Percentiles rank a stretch among this genome's conserved stretches.
Conservation (phyloP, 53 echinoderm and acorn worm genomes). For the Astropecten irregularis region DNA sequence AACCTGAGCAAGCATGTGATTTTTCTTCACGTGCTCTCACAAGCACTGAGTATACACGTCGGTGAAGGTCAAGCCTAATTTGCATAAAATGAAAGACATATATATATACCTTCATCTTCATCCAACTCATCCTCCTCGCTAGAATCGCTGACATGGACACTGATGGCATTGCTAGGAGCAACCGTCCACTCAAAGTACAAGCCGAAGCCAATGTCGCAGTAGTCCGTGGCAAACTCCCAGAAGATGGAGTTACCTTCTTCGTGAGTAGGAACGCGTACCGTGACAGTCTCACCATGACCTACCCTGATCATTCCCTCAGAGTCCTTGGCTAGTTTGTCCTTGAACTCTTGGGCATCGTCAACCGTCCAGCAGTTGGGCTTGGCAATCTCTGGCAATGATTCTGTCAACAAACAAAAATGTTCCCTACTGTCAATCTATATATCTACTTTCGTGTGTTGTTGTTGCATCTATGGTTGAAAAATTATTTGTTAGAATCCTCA, state of each 20-base stretch:
- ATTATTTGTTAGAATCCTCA: no score
- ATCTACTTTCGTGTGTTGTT: no score
- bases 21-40: no score
- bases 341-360: conserved; percentile 84
- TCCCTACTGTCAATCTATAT: no score
- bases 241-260: conserved; percentile 95
- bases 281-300: conserved; percentile 96
- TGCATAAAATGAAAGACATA: no score
- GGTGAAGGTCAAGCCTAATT: no score
- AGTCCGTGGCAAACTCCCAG: conserved; percentile 99
- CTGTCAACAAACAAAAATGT: no score
- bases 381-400: conserved; percentile 76
- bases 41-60: no score
- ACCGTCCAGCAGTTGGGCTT: conserved; percentile 96
- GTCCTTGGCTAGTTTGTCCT: conserved; percentile 86
- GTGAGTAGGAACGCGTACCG: conserved; percentile 94
- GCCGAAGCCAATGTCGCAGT: conserved; percentile 98
- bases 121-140: conserved; percentile 90
- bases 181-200: conserved; percentile 99
- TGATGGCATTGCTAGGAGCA: conserved; percentile 93
- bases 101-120: conserved; percentile 88
- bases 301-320: conserved; percentile 90
- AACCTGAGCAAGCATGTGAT: no score
- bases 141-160: conserved; percentile 97
- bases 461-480: no score